Percentiles rank a stretch among this genome's conserved stretches.
Evolutionary conservation across 2,888 invertebrate species (phyloP).

Genomic region (Steromphala cineraria): DNA sequence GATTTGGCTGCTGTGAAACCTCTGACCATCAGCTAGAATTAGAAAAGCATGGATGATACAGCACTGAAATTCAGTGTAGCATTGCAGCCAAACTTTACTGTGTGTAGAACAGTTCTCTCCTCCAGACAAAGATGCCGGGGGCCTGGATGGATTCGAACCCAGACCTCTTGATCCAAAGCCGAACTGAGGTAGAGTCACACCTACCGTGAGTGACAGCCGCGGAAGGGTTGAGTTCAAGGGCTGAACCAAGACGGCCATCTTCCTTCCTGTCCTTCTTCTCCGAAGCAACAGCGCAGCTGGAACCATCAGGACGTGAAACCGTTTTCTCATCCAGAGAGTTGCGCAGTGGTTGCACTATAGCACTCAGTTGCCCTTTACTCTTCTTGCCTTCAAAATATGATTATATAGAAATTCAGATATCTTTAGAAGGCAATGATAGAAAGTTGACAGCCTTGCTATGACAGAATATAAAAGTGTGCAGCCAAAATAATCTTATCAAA

Average conservation of each 20-base stretch:
- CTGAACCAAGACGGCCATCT: not conserved
- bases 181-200: not conserved
- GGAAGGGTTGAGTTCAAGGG: not conserved
- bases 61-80: too few relatives aligned
- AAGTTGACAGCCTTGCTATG: not conserved
- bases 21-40: too few relatives aligned
- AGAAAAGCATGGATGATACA: too few relatives aligned
- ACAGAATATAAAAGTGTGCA: too few relatives aligned
- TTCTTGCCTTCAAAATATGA: conserved; percentile 30
- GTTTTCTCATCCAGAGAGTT: conserved; percentile 37
- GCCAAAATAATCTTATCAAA: too few relatives aligned
- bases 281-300: not conserved
- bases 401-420: not conserved
- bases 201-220: not conserved
- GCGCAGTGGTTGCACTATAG: conserved; percentile 41
- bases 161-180: not conserved
- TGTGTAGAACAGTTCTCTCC: too few relatives aligned
- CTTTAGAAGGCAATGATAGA: not conserved
- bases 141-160: too few relatives aligned
- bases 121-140: too few relatives aligned
- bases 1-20: too few relatives aligned
- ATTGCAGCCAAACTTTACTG: too few relatives aligned
- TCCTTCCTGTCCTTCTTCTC: conserved; percentile 19
- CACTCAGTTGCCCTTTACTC: conserved; percentile 36
- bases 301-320: conserved; percentile 11